Base-by-base conservation (phyloP, 2,888 invertebrate species). In the Microdon myrmicae region DNA sequence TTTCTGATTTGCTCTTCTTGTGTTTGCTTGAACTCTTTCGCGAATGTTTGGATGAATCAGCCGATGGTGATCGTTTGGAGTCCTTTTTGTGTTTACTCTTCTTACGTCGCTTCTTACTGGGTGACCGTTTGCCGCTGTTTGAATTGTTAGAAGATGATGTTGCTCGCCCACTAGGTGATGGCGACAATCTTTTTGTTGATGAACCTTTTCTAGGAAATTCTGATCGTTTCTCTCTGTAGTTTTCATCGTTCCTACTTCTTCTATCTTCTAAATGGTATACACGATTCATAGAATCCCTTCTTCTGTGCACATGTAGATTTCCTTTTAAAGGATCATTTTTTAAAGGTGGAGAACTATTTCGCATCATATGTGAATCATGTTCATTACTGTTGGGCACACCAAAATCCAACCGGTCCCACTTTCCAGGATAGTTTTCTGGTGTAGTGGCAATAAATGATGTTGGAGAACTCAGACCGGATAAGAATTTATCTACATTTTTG, bases 401-500 rank as follows among this genome's bases (percentile, higher is more conserved):
- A 43, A 64, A 64, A n/a, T 64, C 64, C 32, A 64, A 64, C 10
- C 58, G 56, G 38, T 64, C 64, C 64, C 64, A 64, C 47, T 64
- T 64, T 12, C 89, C 90, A 1, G 94, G 93, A 1, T 89, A 87
- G 80, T 90, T 90, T 47, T 83, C 84, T 4, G 82, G 81, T 69
- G 85, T 85, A 44, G 69, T 37, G 68, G 84, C 84, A 75, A 82
- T 77, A 26, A 35, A 68, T 47, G 68, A 44, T 9, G 29, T 43
- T 1, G 71, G 72, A n/a, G 71, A 47, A n/a, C 58, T 43, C 9
- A 31, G 8, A 19, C 13, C 58, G 69, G 73, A 82, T 9, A 35
- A 38, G 39, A 31, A 48, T 19, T 17, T 38, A 38, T 68, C 81
- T 1, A 81, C 82, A 22, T 81, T 80, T 9, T 81, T 77, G 14